Percentiles rank a stretch among this genome's conserved stretches.
These are phyloP conservation scores for Hemicentrotus pulcherrimus DNA, from an alignment of 35 echinoderm and acorn worm genomes.

Conservation along the genomic window DNA sequence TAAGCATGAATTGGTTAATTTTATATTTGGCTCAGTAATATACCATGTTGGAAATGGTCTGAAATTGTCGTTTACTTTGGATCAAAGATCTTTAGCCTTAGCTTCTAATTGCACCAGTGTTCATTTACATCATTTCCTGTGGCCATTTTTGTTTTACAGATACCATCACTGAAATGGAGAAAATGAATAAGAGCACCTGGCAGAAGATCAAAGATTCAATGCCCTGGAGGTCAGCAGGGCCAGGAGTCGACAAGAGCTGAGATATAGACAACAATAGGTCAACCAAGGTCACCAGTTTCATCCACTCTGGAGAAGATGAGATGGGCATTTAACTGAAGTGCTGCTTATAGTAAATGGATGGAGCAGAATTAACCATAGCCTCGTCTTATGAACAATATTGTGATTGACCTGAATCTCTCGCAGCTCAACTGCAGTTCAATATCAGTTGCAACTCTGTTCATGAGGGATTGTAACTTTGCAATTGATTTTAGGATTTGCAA, in stretches of 20 bases:
- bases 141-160: not conserved
- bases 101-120: too few relatives aligned
- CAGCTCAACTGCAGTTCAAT: too few relatives aligned
- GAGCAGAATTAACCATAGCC: not conserved
- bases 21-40: too few relatives aligned
- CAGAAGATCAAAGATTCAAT: slow-evolving; percentile 46
- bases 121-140: not conserved
- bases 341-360: not conserved
- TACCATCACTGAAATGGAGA: slow-evolving; percentile 54
- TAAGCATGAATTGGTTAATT: too few relatives aligned
- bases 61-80: too few relatives aligned
- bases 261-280: not conserved
- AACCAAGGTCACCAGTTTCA: not conserved
- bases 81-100: too few relatives aligned
- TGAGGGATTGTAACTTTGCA: too few relatives aligned
- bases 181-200: slow-evolving; percentile 58
- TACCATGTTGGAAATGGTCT: too few relatives aligned
- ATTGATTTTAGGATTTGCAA: too few relatives aligned
- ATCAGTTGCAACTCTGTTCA: too few relatives aligned
- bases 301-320: not conserved
- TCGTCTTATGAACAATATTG: not conserved
- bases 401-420: too few relatives aligned
- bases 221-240: not conserved
- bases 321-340: not conserved
- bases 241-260: slow-evolving; percentile 22